Percentiles rank a stretch among this genome's conserved stretches.
phyloP scores from a whole-genome alignment of 2,113 vertebrate genomes.

The Ceyx cyanopectus region DNA sequence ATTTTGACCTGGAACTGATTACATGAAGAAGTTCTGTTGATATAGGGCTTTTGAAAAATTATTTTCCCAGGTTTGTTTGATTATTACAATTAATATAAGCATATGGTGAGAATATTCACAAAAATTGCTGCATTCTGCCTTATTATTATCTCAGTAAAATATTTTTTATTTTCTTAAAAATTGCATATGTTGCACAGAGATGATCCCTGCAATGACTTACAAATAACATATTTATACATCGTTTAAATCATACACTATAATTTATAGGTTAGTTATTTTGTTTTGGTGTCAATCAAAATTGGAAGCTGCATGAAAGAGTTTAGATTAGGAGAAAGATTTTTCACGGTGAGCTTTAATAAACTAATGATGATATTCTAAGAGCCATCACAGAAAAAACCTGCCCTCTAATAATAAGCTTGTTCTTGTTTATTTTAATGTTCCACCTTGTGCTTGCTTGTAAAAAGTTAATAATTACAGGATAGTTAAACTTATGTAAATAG shows the following conservation, averaged over 20 bases:
- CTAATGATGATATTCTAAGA: not conserved
- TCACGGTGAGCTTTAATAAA: conserved; percentile 15
- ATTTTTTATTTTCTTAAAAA: conserved; percentile 25
- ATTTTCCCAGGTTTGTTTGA: not conserved
- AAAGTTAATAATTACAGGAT: not conserved
- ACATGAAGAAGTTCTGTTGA: not conserved
- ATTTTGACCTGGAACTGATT: not conserved
- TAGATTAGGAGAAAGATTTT: conserved; percentile 28
- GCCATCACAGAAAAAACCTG: not conserved
- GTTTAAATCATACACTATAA: conserved; percentile 25
- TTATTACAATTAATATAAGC: not conserved
- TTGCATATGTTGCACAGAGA: not conserved
- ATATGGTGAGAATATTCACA: not conserved
- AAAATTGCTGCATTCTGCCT: not conserved
- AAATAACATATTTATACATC: conserved; percentile 8
- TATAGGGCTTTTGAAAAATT: not conserved
- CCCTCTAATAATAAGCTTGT: not conserved
- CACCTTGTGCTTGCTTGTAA: not conserved
- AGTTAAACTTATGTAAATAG: not conserved
- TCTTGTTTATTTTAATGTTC: conserved; percentile 2
- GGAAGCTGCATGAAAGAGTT: conserved; percentile 21
- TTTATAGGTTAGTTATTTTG: conserved; percentile 51
- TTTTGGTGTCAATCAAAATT: conserved; percentile 54
- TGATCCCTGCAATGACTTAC: not conserved
- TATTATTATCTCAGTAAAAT: not conserved